A percentile compares a stretch with the other conserved stretches of the same genome.
Evolutionary conservation across 2,113 vertebrate species (phyloP).

Genomic region (Chrysemys picta): DNA sequence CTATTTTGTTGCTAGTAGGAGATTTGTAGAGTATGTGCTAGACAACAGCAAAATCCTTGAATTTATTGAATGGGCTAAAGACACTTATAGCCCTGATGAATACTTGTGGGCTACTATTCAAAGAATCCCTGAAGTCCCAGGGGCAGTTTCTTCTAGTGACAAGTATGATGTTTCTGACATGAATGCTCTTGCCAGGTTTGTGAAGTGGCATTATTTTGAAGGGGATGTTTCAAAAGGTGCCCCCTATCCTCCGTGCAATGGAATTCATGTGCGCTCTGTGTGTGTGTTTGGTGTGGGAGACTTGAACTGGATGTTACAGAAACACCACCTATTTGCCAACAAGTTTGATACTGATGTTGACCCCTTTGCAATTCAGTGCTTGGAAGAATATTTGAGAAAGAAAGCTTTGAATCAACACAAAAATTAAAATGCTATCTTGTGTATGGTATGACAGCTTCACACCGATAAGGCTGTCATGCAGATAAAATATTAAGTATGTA

Average conservation of each 20-base stretch:
- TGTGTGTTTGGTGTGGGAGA: slow-evolving; percentile 91
- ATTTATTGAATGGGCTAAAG: slow-evolving; percentile 88
- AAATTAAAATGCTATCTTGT: slow-evolving; percentile 17
- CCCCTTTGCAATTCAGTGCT: slow-evolving; percentile 84
- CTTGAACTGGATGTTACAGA: slow-evolving; percentile 84
- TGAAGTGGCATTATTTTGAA: slow-evolving; percentile 89
- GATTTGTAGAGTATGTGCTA: slow-evolving; percentile 82
- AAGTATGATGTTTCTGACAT: slow-evolving; percentile 89
- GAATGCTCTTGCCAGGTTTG: slow-evolving; percentile 84
- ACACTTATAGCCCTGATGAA: slow-evolving; percentile 92
- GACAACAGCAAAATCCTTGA: slow-evolving; percentile 74
- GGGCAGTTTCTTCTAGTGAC: slow-evolving; percentile 76
- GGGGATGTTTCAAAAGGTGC: slow-evolving; percentile 79
- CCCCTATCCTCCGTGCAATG: slow-evolving; percentile 86
- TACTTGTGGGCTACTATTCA: slow-evolving; percentile 93
- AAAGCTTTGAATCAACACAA: slow-evolving; percentile 79
- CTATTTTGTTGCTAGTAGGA: slow-evolving; percentile 87
- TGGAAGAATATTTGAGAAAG: slow-evolving; percentile 88
- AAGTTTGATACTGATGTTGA: slow-evolving; percentile 89
- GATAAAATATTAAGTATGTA: background rate
- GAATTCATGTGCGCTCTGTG: slow-evolving; percentile 82
- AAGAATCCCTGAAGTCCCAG: slow-evolving; percentile 85
- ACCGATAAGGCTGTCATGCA: background rate
- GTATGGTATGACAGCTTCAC: background rate
- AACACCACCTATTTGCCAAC: slow-evolving; percentile 92